A percentile compares a stretch with the other conserved stretches of the same genome.
Evolutionary conservation across 92 coral and sea anemone genomes (phyloP).

Genomic region (Palythoa caribaeorum): DNA sequence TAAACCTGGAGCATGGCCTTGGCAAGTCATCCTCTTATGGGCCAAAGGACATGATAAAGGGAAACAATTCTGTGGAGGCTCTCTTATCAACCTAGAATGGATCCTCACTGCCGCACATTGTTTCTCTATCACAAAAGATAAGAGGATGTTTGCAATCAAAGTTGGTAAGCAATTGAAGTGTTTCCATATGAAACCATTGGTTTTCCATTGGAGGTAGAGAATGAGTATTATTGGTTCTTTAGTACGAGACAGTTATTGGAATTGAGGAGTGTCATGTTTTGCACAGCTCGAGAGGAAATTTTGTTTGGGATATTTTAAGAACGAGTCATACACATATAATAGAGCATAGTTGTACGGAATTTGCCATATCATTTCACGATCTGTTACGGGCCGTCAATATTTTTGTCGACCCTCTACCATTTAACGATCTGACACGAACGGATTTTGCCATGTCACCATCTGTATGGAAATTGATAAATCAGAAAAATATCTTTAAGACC

Average conservation of each 20-base stretch:
- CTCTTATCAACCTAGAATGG: conserved; percentile 80
- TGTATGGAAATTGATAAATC: background rate
- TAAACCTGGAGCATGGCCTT: conserved; percentile 87
- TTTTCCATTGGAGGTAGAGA: background rate
- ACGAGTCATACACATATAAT: too few species aligned
- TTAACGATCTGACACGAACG: too few species aligned
- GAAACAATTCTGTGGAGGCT: conserved; percentile 80
- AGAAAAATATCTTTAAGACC: background rate
- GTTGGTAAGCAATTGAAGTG: conserved; percentile 51
- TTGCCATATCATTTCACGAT: too few species aligned
- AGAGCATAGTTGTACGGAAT: too few species aligned
- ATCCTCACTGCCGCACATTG: conserved; percentile 86
- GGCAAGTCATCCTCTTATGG: conserved; percentile 86
- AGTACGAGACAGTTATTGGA: background rate
- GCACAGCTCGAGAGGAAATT: background rate
- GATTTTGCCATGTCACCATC: too few species aligned
- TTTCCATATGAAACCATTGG: background rate
- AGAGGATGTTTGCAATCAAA: conserved; percentile 69
- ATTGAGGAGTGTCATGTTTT: background rate
- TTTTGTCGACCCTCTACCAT: too few species aligned
- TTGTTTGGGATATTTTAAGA: too few species aligned
- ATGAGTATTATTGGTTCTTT: too few species aligned
- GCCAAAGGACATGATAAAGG: conserved; percentile 80
- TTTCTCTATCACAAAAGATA: conserved; percentile 76
- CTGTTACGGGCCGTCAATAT: too few species aligned